Evolutionary conservation across 2,113 vertebrate genomes (phyloP), one percentile per base, ranked within the genome.

Genomic region (Rhea pennata): DNA sequence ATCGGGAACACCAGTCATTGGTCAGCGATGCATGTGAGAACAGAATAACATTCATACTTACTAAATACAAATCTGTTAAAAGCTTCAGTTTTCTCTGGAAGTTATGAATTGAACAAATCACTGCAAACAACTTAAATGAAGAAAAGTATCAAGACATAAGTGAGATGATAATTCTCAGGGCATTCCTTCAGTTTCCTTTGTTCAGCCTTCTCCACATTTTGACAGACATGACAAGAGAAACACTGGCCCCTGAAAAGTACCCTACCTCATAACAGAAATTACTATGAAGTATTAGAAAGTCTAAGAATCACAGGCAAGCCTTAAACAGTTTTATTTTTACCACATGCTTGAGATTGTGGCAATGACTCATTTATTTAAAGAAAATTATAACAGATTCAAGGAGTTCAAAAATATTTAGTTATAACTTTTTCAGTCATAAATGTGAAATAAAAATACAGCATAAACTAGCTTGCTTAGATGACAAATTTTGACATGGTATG

Each of bases 1-100:
- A 96, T 97, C 88, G 96, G 12, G 19, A 96, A 91, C 82, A 95
- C 83, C 95, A 97, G 76, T 94, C 93, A 95, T 31, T 81, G 90
- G 71, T 93, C 94, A 97, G 92, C 97, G 94, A 96, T 94, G 77
- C 67, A 26, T 90, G 84, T 13, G 31, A 82, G 89, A 96, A 91
- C 70, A 84, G 51, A 95, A 74, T 87, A 97, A 95, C 78, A 67
- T 58, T 62, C 72, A 76, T n/a, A 53, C 27, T 69, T 92, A 61
- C 24, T 71, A 95, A 94, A 93, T 69, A 85, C 46, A 93, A 88
- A 94, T 80, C 50, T 91, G 51, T 92, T 90, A 67, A 44, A 96
- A 96, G 71, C 58, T 26, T 93, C 51, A 8, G 16, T 61, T 91
- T 97, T 90, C 65, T 84, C 46, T 67, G 61, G 46, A 96, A 95